phyloP scores from a whole-genome alignment of 2,113 vertebrate genomes.

The Spizaetus ornatus region DNA sequence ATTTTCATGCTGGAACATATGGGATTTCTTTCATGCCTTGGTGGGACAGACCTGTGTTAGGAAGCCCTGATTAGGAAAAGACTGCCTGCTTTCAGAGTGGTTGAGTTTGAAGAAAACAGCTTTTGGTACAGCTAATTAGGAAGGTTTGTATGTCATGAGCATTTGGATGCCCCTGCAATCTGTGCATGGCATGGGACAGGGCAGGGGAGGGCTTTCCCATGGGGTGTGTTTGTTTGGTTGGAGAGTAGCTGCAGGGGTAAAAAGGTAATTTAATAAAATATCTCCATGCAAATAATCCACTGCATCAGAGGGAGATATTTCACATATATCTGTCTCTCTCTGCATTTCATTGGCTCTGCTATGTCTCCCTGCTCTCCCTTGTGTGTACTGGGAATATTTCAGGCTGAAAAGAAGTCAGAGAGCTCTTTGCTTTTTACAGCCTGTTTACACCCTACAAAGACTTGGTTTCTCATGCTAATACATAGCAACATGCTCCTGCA shows the following conservation, averaged over 20 bases:
- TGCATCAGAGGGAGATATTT: neutral
- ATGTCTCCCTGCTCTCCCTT: neutral
- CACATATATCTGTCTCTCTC: neutral
- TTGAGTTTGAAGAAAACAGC: neutral
- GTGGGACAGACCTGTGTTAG: neutral
- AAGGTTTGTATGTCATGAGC: neutral
- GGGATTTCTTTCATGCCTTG: neutral
- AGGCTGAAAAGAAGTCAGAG: neutral
- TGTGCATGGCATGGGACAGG: neutral
- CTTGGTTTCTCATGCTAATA: neutral
- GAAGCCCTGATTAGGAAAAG: neutral
- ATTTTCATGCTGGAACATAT: rapidly evolving
- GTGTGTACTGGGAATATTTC: neutral
- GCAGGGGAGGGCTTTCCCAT: neutral
- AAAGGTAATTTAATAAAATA: neutral
- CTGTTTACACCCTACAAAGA: neutral
- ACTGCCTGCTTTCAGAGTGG: neutral
- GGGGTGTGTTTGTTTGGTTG: neutral
- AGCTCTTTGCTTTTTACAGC: neutral
- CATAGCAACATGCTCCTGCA: rapidly evolving
- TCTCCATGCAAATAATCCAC: neutral
- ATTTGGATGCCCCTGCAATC: neutral
- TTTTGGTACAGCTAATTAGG: neutral
- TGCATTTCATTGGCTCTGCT: neutral
- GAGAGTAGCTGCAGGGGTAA: neutral